Evolutionary conservation across 1,140 invertebrate genomes (phyloP).

Genomic region (Wiebesia pumilae): DNA sequence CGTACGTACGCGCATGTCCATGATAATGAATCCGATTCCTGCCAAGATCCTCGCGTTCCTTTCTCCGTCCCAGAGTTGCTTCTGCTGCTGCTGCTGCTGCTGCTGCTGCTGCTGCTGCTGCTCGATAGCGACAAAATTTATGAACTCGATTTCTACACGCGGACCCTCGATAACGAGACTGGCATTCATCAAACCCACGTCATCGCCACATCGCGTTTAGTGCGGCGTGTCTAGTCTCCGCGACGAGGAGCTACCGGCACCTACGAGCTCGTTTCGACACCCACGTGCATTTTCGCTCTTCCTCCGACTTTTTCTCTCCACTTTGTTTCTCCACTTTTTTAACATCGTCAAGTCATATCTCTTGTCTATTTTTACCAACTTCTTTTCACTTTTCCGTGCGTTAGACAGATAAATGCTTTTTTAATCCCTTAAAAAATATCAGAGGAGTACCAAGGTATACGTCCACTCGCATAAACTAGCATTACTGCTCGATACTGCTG

Average conservation of each 20-base stretch:
- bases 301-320: neutral
- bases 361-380: neutral
- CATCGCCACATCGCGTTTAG: slow-evolving; percentile 37
- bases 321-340: neutral
- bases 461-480: too few relatives aligned
- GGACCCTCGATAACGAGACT: slow-evolving; percentile 38
- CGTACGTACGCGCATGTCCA: neutral
- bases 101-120: neutral
- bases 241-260: slow-evolving; percentile 24
- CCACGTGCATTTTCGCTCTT: slow-evolving; percentile 27
- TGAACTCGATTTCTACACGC: slow-evolving; percentile 35
- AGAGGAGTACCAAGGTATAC: too few relatives aligned
- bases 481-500: too few relatives aligned
- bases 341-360: neutral
- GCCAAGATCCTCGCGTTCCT: too few relatives aligned
- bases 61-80: neutral
- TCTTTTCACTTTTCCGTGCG: neutral
- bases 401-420: neutral
- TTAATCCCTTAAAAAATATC: too few relatives aligned
- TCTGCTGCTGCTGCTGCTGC: neutral
- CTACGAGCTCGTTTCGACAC: slow-evolving; percentile 16
- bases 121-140: slow-evolving; percentile 37
- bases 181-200: slow-evolving; percentile 52
- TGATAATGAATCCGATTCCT: slow-evolving; percentile 45
- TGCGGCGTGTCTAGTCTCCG: neutral